Evolutionary conservation across 2,113 vertebrate genomes (phyloP), one percentile per base, ranked within the genome.

Genomic region (Elgaria multicarinata): DNA sequence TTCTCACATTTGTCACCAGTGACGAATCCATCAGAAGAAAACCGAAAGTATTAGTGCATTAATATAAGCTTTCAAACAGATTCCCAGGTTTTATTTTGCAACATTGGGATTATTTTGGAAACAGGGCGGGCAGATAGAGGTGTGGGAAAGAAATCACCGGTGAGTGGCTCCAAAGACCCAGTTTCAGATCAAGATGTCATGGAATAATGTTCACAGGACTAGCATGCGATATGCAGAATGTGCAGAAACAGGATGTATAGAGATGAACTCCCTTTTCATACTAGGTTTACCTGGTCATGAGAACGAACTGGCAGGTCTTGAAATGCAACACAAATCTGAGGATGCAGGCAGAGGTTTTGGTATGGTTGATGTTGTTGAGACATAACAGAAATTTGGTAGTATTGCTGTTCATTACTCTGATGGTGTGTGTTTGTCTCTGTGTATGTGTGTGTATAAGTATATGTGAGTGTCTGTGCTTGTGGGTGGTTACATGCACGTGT

Each of bases 1-100:
- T 81, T 91, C 83, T 93, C 39, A 39, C 82, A 64, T 50, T 39
- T 83, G 66, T 16, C 1, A 1, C n/a, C 69, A 64, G 39, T 86
- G 64, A 42, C 7, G 10, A 82, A 80, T 42, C 90, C 92, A 92
- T 58, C 72, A 89, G 62, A 46, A 7, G 84, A 81, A 90, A 39
- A 71, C 80, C 31, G n/a, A 16, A 94, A 66, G 83, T 84, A n/a
- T 89, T 85, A n/a, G 66, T 39, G 33, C 87, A 90, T 95, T 95
- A 18, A 16, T 72, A 33, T 28, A 82, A 64, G 58, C 90, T 72
- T 33, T 39, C 24, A 2, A 36, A 10, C 91, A 67, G 76, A 85
- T 93, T 91, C 87, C 83, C 33, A 90, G 80, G 50, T 71, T 80
- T 69, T 55, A 20, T 93, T 93, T 93, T 89, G 44, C 62, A 81